These are phyloP conservation scores for Philopedon plagiatum DNA, from an alignment of 2,888 invertebrate genomes.

Conservation along the genomic window DNA sequence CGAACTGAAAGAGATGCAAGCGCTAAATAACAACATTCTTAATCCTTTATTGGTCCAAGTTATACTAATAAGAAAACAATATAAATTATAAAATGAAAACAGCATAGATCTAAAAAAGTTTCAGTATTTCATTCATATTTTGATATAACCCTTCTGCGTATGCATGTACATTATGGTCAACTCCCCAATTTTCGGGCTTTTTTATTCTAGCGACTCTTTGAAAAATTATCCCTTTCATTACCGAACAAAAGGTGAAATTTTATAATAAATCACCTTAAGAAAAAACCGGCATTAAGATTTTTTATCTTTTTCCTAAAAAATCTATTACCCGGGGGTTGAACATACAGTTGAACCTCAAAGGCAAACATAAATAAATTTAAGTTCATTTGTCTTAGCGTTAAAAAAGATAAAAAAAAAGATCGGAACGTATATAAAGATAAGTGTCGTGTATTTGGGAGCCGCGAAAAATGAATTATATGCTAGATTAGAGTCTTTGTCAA, in stretches of 20 bases:
- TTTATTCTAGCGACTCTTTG: neutral
- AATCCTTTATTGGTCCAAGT: too few species aligned
- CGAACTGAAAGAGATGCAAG: too few species aligned
- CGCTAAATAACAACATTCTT: too few species aligned
- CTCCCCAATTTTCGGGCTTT: neutral
- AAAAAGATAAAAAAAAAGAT: slow-evolving; percentile 32
- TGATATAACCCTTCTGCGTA: too few species aligned
- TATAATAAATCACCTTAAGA: slow-evolving; percentile 6
- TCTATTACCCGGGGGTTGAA: neutral
- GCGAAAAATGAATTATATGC: slow-evolving; percentile 36
- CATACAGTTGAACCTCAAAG: neutral
- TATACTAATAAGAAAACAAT: too few species aligned
- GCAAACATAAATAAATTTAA: slow-evolving; percentile 28
- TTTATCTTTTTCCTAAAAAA: slow-evolving; percentile 13
- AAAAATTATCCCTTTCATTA: neutral
- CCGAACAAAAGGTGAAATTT: slow-evolving; percentile 12
- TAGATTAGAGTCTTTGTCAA: slow-evolving; percentile 27
- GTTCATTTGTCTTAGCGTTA: slow-evolving; percentile 35
- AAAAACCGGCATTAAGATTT: slow-evolving; percentile 9
- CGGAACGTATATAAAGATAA: slow-evolving; percentile 44
- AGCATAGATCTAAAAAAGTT: too few species aligned
- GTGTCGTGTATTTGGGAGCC: slow-evolving; percentile 32
- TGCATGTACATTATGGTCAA: neutral
- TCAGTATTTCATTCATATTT: too few species aligned
- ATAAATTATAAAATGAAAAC: too few species aligned